phyloP scores from a whole-genome alignment of 2,113 vertebrate genomes.

The Sigmodon hispidus region DNA sequence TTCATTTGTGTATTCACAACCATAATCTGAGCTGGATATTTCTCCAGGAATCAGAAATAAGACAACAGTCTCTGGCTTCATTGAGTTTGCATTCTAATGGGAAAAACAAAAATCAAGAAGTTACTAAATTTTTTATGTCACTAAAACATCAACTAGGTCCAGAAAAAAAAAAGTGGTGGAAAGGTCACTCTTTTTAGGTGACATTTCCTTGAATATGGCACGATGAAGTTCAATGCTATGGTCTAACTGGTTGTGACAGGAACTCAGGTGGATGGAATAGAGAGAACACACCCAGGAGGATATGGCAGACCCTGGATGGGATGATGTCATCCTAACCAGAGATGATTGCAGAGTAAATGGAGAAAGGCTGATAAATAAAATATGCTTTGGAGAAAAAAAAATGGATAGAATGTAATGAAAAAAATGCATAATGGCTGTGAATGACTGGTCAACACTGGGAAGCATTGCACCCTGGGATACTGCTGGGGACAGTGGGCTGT shows the following conservation, averaged over 20 bases:
- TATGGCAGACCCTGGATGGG: accelerated
- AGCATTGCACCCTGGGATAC: too few relatives aligned
- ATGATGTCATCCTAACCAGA: not conserved
- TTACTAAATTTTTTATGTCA: not conserved
- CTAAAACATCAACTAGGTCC: not conserved
- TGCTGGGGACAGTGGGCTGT: too few relatives aligned
- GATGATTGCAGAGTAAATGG: not conserved
- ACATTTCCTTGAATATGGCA: not conserved
- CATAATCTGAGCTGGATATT: not conserved
- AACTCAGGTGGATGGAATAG: not conserved
- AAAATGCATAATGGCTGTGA: not conserved
- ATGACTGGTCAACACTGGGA: not conserved
- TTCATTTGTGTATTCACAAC: not conserved
- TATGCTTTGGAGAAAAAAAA: not conserved
- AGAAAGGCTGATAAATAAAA: not conserved
- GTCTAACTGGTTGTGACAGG: not conserved
- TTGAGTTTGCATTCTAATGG: not conserved
- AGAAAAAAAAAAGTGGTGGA: not conserved
- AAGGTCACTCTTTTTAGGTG: not conserved
- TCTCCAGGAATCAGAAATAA: not conserved
- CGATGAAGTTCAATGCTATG: not conserved
- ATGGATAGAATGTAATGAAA: not conserved
- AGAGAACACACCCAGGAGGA: not conserved
- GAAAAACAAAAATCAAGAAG: slow-evolving; percentile 9
- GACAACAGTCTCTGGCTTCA: not conserved